Evolutionary conservation across 1,140 invertebrate genomes (phyloP), one percentile per base, ranked within the genome.

Genomic region (Eumeta japonica): DNA sequence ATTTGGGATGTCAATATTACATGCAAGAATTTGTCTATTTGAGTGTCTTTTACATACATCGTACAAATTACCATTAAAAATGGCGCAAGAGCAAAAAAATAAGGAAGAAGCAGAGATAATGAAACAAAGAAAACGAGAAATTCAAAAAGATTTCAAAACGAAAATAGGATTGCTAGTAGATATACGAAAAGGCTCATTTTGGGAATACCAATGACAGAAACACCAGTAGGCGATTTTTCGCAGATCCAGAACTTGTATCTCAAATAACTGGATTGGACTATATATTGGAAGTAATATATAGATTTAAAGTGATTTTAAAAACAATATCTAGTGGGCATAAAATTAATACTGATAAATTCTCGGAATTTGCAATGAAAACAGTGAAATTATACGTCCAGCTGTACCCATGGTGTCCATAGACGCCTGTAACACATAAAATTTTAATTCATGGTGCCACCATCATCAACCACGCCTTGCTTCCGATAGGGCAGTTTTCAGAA

Each of bases 171-270:
- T 62, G 1, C 43, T 60, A n/a, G 52, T 68, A 5, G 61, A 68
- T 39, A 41, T 56, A 11, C 54, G 55, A 2, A 67, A 62, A 48
- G n/a, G 34, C 55, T 5, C 51, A 57, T 4, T 60, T 51, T 32
- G 62, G 59, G 1, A 64, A 51, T 19, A 55, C 47, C 2, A 71
- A 71, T 45, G 58, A 70, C 32, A 57, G 56, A 2, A 71, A 73
- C 35, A 63, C 58, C 0, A 46, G 42, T 7, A 32, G 59, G 35
- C 43, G 50, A 35, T 73, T 68, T 50, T 71, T 68, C 44, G 33
- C 29, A 17, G 28, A 63, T 33, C 17, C 33, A 10, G 39, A 56
- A 34, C 2, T 43, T 34, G 19, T 53, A 39, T 35, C 49, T 9
- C 38, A 53, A 28, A 60, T 60, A 20, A 58, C 54, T 13, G 53